These are phyloP conservation scores for Macroramphosus scolopax DNA, from an alignment of 2,797 vertebrate genomes.

Conservation along the genomic window DNA sequence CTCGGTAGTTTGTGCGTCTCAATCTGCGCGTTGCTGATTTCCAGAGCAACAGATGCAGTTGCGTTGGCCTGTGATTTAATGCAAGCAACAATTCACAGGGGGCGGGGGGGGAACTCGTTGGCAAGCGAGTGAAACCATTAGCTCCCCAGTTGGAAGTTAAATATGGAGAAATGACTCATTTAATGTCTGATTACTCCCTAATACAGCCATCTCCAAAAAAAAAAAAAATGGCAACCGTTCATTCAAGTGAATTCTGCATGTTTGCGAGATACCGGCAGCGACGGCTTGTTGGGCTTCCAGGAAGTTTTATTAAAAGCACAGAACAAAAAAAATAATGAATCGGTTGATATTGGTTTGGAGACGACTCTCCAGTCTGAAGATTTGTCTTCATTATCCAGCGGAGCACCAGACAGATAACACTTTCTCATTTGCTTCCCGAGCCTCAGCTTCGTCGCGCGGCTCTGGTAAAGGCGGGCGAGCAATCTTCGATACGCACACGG, in stretches of 20 bases:
- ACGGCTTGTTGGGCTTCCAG: slow-evolving; percentile 54
- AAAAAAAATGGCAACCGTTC: slow-evolving; percentile 67
- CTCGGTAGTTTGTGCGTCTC: slow-evolving; percentile 3
- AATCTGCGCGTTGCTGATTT: slow-evolving; percentile 14
- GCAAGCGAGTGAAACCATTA: slow-evolving; percentile 76
- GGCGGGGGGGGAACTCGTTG: slow-evolving; percentile 66
- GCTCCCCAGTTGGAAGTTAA: slow-evolving; percentile 72
- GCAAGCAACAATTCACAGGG: slow-evolving; percentile 52
- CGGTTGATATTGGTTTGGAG: slow-evolving; percentile 69
- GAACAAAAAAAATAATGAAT: slow-evolving; percentile 56
- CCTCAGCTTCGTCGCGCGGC: slow-evolving; percentile 62
- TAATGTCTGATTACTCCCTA: slow-evolving; percentile 76
- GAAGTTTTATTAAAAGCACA: slow-evolving; percentile 68
- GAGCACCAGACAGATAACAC: slow-evolving; percentile 70
- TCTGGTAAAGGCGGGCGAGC: slow-evolving; percentile 61
- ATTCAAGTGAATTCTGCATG: slow-evolving; percentile 56
- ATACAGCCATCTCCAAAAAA: slow-evolving; percentile 62
- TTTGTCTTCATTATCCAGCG: slow-evolving; percentile 76
- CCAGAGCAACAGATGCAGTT: slow-evolving; percentile 45
- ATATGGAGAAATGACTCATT: slow-evolving; percentile 77
- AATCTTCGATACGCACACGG: slow-evolving; percentile 65
- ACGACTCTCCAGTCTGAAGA: slow-evolving; percentile 65
- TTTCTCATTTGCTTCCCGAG: slow-evolving; percentile 74
- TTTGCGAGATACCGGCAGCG: slow-evolving; percentile 55
- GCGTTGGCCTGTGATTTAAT: slow-evolving; percentile 56